Evolutionary conservation across 2,113 vertebrate genomes (phyloP), one percentile per base, ranked within the genome.

Genomic region (Otocyon megalotis): DNA sequence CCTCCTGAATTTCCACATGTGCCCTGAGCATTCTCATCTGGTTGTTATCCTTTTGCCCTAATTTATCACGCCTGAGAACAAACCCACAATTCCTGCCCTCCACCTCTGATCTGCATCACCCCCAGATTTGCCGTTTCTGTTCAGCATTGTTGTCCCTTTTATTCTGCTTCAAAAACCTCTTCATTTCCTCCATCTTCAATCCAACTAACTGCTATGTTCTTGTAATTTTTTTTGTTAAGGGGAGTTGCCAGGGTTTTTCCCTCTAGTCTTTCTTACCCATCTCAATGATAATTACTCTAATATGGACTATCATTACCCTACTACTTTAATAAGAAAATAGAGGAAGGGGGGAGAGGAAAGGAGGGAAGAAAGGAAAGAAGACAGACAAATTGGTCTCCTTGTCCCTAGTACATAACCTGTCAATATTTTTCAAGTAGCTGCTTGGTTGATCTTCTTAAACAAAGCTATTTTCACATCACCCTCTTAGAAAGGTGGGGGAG

Each of bases 291-390:
- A 32, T 48, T 63, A 56, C 20, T 30, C 35, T 93, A 93, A 82
- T 56, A 35, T 85, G 50, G 65, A 63, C 24, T 35, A 8, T 37
- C 32, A 28, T n/a, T 71, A 43, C 4, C 22, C 4, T 54, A 84
- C 3, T 58, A 15, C 15, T 80, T 96, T n/a, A 69, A 82, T 14
- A 53, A 74, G 28, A 13, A 3, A 5, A 26, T 10, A 1, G 9
- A 9, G 48, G 24, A 37, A 3, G 4, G 22, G 22, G 19, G 2
- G 3, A 3, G 0, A 5, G 8, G 14, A 13, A 19, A 2, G 11
- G 5, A 11, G 11, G 4, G 9, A 22, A 60, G 8, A 1, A 5
- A 26, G 20, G 13, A 12, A 11, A 4, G 2, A 30, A 28, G 6
- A 4, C 5, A n/a, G 14, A 54, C 10, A 54, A 80, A 94, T 1